These are phyloP conservation scores for Philonicus albiceps DNA, from an alignment of 2,888 invertebrate genomes.

Conservation along the genomic window DNA sequence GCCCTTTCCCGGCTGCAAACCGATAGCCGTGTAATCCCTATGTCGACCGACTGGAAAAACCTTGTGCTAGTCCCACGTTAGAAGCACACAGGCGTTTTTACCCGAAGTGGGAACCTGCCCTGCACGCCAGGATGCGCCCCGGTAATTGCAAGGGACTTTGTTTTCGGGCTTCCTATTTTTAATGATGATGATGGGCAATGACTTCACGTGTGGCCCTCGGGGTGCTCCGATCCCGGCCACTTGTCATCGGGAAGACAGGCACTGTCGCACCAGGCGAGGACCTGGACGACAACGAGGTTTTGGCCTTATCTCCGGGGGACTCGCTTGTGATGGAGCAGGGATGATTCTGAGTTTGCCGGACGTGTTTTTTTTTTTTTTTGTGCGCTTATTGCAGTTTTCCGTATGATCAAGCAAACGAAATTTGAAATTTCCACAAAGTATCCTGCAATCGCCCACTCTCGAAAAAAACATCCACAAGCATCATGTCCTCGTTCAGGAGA, in stretches of 20 bases:
- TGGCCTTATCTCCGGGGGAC: not conserved
- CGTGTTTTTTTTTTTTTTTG: not conserved
- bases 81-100: not conserved
- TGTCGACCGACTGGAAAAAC: not conserved
- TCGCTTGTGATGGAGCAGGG: not conserved
- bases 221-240: not conserved
- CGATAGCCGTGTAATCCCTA: not conserved
- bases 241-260: not conserved
- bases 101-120: not conserved
- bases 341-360: not conserved
- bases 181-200: conserved; percentile 25
- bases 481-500: not conserved
- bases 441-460: not conserved
- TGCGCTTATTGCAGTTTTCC: conserved; percentile 9
- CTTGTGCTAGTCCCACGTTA: not conserved
- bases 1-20: not conserved
- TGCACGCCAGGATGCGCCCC: not conserved
- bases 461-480: not conserved
- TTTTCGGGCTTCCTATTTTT: conserved; percentile 13
- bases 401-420: not conserved
- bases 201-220: not conserved
- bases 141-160: conserved; percentile 14
- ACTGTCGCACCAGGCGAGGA: not conserved
- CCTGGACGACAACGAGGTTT: not conserved
- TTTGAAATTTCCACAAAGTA: not conserved